These are phyloP conservation scores for Sinotaia quadrata DNA, from an alignment of 2,888 invertebrate species.

Conservation along the genomic window DNA sequence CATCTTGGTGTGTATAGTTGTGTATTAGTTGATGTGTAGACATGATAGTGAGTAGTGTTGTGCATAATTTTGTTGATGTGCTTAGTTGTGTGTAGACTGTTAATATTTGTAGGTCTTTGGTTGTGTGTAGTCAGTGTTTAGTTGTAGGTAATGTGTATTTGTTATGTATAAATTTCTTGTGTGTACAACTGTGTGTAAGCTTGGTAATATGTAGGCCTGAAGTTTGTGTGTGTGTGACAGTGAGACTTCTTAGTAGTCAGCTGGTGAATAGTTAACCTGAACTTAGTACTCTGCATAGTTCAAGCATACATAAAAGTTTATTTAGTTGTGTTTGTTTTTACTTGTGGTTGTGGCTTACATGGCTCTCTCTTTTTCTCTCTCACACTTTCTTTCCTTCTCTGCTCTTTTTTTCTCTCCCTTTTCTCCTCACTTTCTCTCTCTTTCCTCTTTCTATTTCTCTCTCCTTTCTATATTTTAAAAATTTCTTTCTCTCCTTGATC, in stretches of 20 bases:
- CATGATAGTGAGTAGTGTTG: too few relatives aligned
- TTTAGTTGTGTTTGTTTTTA: too few relatives aligned
- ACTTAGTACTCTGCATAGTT: too few relatives aligned
- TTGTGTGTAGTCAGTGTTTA: not conserved
- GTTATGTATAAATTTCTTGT: not conserved
- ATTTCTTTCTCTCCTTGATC: not conserved
- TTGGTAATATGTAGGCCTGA: not conserved
- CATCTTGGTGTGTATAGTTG: too few relatives aligned
- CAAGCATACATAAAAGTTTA: too few relatives aligned
- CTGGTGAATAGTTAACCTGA: too few relatives aligned
- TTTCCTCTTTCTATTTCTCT: not conserved
- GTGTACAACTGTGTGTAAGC: not conserved
- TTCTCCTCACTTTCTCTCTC: not conserved
- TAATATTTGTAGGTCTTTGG: not conserved
- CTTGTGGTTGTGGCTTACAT: not conserved
- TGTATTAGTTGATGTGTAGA: too few relatives aligned
- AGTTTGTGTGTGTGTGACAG: not conserved
- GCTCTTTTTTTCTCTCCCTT: not conserved
- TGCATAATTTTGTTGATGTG: too few relatives aligned
- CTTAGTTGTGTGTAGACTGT: not conserved
- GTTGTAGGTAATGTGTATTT: not conserved
- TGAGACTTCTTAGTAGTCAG: not conserved
- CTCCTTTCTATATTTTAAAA: not conserved
- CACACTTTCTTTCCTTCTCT: not conserved
- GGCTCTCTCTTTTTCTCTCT: not conserved